Evolutionary conservation across 1,140 invertebrate genomes (phyloP).

Genomic region (Drosophila leontia): DNA sequence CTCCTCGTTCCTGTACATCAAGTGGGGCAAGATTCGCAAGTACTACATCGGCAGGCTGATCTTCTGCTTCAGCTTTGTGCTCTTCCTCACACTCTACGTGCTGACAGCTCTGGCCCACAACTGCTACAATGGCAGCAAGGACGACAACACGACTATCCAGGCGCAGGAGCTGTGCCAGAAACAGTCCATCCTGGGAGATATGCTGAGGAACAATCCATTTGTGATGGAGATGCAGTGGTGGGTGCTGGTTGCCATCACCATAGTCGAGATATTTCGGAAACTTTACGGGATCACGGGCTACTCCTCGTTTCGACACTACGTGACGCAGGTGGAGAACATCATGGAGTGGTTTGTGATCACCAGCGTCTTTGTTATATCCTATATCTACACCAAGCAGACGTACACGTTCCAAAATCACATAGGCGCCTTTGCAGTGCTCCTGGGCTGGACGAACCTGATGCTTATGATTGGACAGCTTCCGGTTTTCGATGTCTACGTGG

Average conservation of each 20-base stretch:
- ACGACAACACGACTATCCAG: constrained; percentile 89
- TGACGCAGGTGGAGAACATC: constrained; percentile 92
- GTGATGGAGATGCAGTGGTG: constrained; percentile 92
- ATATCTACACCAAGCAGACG: constrained; percentile 90
- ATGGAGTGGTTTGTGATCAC: constrained; percentile 94
- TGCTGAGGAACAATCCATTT: constrained; percentile 89
- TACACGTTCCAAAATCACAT: constrained; percentile 92
- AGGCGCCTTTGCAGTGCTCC: constrained; percentile 91
- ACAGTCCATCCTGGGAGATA: constrained; percentile 90
- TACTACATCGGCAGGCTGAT: constrained; percentile 92
- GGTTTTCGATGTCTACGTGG: constrained; percentile 93
- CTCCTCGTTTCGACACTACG: constrained; percentile 90
- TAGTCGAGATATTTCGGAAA: constrained; percentile 91
- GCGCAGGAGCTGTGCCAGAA: constrained; percentile 90
- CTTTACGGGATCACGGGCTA: constrained; percentile 91
- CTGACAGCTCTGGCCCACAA: constrained; percentile 91
- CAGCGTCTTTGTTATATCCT: constrained; percentile 92
- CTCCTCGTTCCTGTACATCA: constrained; percentile 92
- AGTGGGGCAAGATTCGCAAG: constrained; percentile 95
- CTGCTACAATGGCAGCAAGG: constrained; percentile 91
- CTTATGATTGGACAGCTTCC: constrained; percentile 94
- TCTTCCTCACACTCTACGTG: constrained; percentile 91
- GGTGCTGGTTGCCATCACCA: constrained; percentile 89
- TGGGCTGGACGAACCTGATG: constrained; percentile 95
- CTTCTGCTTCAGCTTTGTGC: constrained; percentile 92